Evolutionary conservation across 2,113 vertebrate genomes (phyloP).

Genomic region (Prionailurus bengalensis): DNA sequence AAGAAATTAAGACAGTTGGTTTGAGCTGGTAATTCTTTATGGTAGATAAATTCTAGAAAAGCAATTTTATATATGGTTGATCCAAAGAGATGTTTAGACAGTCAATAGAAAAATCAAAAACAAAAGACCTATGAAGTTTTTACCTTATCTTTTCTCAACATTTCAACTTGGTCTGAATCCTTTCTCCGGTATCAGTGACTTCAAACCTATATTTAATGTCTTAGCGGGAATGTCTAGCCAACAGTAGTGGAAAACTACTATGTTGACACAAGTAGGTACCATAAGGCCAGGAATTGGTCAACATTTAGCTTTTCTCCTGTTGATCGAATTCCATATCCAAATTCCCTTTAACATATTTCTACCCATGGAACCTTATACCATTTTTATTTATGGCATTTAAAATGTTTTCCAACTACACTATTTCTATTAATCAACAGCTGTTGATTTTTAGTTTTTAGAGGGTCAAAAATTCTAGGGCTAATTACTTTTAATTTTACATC

Average conservation of each 20-base stretch:
- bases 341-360: not conserved
- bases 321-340: constrained; percentile 29
- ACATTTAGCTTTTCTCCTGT: not conserved
- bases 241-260: not conserved
- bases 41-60: not conserved
- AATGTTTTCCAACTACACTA: constrained; percentile 51
- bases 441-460: constrained; percentile 76
- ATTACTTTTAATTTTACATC: constrained; percentile 85
- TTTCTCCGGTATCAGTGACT: not conserved
- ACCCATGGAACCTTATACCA: not conserved
- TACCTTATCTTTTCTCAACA: not conserved
- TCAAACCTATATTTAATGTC: not conserved
- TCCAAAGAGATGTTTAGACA: not conserved
- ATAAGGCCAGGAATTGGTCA: not conserved
- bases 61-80: not conserved
- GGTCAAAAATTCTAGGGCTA: constrained; percentile 76
- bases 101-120: not conserved
- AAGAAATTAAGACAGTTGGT: not conserved
- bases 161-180: not conserved
- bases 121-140: not conserved
- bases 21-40: not conserved
- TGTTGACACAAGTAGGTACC: no score
- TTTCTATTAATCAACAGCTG: constrained; percentile 81
- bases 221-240: not conserved
- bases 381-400: constrained; percentile 70